phyloP scores from a whole-genome alignment of 1,140 invertebrate genomes.

The Drosophila bipectinata region DNA sequence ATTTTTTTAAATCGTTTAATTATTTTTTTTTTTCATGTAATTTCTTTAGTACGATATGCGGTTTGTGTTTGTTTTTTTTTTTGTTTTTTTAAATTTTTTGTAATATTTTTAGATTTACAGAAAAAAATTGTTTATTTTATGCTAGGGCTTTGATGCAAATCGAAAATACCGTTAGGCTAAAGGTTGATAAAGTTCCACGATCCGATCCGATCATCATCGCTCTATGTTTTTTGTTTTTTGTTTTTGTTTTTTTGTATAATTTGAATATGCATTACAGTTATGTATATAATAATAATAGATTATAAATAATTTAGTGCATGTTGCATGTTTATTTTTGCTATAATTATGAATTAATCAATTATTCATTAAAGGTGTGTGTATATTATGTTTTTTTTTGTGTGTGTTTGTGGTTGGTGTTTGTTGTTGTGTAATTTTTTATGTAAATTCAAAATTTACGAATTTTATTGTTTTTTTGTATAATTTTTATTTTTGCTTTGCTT shows the following conservation, averaged over 20 bases:
- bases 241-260: neutral
- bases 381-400: slow-evolving; percentile 45
- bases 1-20: slow-evolving; percentile 6
- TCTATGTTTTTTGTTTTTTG: neutral
- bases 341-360: slow-evolving; percentile 54
- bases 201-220: slow-evolving; percentile 3
- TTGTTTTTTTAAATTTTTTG: neutral
- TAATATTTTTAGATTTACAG: slow-evolving; percentile 57
- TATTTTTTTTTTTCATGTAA: slow-evolving; percentile 32
- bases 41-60: slow-evolving; percentile 58
- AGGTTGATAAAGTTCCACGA: slow-evolving; percentile 26
- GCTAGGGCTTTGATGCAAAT: slow-evolving; percentile 51
- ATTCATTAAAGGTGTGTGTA: neutral
- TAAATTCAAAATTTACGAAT: slow-evolving; percentile 80
- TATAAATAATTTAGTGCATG: slow-evolving; percentile 63
- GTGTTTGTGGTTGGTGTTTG: slow-evolving; percentile 9
- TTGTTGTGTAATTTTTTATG: slow-evolving; percentile 45
- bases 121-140: slow-evolving; percentile 58
- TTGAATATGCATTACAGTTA: slow-evolving; percentile 42
- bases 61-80: slow-evolving; percentile 18
- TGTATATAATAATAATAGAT: slow-evolving; percentile 48
- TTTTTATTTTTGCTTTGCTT: slow-evolving; percentile 33
- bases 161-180: slow-evolving; percentile 58
- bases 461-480: slow-evolving; percentile 62
- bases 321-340: slow-evolving; percentile 57